A percentile compares a stretch with the other conserved stretches of the same genome.
Conservation (phyloP, 2,797 vertebrate species). For the Poecilia picta region DNA sequence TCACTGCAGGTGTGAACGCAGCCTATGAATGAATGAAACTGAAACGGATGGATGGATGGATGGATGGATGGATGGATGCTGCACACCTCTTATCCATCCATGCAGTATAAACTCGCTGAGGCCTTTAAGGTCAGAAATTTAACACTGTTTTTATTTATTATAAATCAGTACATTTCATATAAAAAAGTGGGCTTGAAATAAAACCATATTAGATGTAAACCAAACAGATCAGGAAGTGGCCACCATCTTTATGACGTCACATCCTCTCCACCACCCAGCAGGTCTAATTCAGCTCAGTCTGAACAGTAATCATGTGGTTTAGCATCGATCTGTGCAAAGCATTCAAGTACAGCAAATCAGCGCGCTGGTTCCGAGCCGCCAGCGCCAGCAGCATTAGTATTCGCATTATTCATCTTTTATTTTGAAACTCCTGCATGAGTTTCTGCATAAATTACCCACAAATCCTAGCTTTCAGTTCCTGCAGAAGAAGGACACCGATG, state of each 20-base stretch:
- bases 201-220: conserved; percentile 81
- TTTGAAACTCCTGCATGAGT: conserved; percentile 31
- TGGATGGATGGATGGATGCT: not conserved
- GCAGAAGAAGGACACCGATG: conserved; percentile 42
- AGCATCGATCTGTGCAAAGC: conserved; percentile 73
- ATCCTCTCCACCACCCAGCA: conserved; percentile 52
- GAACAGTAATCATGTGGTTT: conserved; percentile 48
- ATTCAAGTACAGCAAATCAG: conserved; percentile 67
- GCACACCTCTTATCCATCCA: not conserved
- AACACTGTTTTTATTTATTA: conserved; percentile 86
- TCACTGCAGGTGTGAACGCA: too few species aligned
- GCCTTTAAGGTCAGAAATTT: conserved; percentile 68
- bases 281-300: conserved; percentile 49
- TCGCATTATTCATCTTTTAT: conserved; percentile 44
- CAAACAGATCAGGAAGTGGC: conserved; percentile 67
- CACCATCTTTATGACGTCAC: conserved; percentile 52
- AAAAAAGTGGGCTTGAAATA: conserved; percentile 73
- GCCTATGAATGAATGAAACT: too few species aligned
- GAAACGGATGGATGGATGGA: not conserved
- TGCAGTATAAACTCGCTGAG: not conserved
- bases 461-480: conserved; percentile 28
- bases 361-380: conserved; percentile 71
- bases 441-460: conserved; percentile 44
- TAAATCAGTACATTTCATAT: conserved; percentile 86
- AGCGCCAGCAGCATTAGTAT: conserved; percentile 57